Conservation (phyloP, 1,140 invertebrate species). For the Hirudo medicinalis region DNA sequence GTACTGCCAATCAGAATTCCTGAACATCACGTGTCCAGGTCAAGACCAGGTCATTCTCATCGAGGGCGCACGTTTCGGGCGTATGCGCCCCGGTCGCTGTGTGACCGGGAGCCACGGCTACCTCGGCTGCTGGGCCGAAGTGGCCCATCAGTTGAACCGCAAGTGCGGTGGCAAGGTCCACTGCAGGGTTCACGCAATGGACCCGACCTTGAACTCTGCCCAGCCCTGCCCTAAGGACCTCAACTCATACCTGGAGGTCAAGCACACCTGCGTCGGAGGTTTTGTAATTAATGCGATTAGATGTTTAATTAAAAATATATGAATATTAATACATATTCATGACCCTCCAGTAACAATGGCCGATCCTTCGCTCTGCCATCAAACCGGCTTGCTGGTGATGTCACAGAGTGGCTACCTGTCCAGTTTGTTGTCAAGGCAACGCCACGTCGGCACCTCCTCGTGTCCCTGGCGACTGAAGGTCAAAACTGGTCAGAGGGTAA, state of each 20-base stretch:
- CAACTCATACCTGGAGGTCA: conserved; percentile 16
- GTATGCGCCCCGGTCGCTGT: conserved; percentile 23
- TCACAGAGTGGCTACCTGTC: conserved; percentile 9
- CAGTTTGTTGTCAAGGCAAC: background rate
- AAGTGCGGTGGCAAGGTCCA: conserved; percentile 16
- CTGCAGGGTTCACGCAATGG: conserved; percentile 17
- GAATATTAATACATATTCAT: background rate
- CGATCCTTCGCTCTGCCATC: background rate
- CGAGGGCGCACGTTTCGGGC: conserved; percentile 16
- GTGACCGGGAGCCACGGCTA: conserved; percentile 20
- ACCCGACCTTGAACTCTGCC: conserved; percentile 9
- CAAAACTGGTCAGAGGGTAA: background rate
- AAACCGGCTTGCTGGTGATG: background rate
- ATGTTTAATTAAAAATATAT: background rate
- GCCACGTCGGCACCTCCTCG: background rate
- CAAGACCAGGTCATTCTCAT: conserved; percentile 8
- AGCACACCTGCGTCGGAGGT: conserved; percentile 16
- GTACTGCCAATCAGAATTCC: conserved; percentile 16
- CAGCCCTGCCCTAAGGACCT: conserved; percentile 22
- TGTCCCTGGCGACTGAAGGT: background rate
- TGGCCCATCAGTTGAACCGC: conserved; percentile 16
- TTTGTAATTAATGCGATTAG: background rate
- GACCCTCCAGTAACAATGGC: background rate
- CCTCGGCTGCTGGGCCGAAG: conserved; percentile 21
- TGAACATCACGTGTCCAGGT: conserved; percentile 7